These are phyloP conservation scores for Ptiloglossa arizonensis DNA, from an alignment of 1,140 invertebrate species.

Conservation along the genomic window DNA sequence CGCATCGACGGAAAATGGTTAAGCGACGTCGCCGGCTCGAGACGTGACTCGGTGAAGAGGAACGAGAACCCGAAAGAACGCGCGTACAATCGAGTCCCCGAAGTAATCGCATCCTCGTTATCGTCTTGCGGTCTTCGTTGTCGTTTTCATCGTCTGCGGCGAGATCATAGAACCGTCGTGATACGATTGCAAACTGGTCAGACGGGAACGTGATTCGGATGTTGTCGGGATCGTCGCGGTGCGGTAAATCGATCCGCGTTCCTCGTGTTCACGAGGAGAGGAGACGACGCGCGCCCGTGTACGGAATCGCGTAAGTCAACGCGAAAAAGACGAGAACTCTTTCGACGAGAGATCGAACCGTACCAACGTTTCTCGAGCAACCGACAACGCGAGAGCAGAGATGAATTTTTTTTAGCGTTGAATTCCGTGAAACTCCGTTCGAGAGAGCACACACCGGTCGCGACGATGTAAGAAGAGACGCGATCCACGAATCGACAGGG, in stretches of 20 bases:
- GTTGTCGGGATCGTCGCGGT: background rate
- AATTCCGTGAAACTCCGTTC: too few species aligned
- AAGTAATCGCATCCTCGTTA: slow-evolving; percentile 23
- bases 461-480: background rate
- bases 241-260: background rate
- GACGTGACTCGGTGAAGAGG: slow-evolving; percentile 1
- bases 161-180: slow-evolving; percentile 33
- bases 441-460: too few species aligned
- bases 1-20: slow-evolving; percentile 3
- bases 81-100: slow-evolving; percentile 7
- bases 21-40: background rate
- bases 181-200: slow-evolving; percentile 34
- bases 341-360: too few species aligned
- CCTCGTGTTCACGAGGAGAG: too few species aligned
- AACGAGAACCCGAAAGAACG: background rate
- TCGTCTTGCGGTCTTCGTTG: slow-evolving; percentile 3
- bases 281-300: too few species aligned
- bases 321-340: too few species aligned
- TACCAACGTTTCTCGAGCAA: too few species aligned
- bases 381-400: too few species aligned
- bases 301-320: too few species aligned
- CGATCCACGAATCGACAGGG: slow-evolving; percentile 26
- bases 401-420: too few species aligned
- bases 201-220: background rate
- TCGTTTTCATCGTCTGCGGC: slow-evolving; percentile 9